Conservation (phyloP, 2,113 vertebrate genomes). For the Columbina picui region DNA sequence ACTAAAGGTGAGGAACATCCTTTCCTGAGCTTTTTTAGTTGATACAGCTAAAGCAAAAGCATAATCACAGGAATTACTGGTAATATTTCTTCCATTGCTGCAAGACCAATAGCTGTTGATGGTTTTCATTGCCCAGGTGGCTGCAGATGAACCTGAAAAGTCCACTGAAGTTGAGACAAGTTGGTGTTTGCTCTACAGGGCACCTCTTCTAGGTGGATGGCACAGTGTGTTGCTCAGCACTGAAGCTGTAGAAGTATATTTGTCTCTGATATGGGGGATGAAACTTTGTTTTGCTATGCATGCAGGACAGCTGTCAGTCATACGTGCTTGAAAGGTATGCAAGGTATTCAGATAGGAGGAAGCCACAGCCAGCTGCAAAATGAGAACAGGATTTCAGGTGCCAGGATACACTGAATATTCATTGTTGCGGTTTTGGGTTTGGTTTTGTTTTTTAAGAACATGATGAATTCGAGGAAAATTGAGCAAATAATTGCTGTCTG, state of each 20-base stretch:
- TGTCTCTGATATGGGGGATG: background rate
- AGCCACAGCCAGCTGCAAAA: background rate
- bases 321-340: background rate
- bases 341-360: slow-evolving; percentile 1
- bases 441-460: slow-evolving; percentile 45
- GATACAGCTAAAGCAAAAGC: background rate
- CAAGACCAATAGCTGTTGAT: background rate
- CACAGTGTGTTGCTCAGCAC: background rate
- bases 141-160: background rate
- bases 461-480: slow-evolving; percentile 57
- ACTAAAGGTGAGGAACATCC: background rate
- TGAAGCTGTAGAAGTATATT: background rate
- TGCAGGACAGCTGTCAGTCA: slow-evolving; percentile 51
- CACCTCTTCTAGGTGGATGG: background rate
- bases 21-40: background rate
- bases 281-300: background rate
- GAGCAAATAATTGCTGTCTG: slow-evolving; percentile 65
- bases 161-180: background rate
- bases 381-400: slow-evolving; percentile 24
- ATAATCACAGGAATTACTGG: background rate
- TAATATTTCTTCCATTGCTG: background rate
- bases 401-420: slow-evolving; percentile 56
- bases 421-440: background rate
- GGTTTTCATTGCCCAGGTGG: background rate
- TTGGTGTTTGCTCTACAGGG: background rate